phyloP scores from a whole-genome alignment of 2,888 invertebrate species.

The Troides helena region DNA sequence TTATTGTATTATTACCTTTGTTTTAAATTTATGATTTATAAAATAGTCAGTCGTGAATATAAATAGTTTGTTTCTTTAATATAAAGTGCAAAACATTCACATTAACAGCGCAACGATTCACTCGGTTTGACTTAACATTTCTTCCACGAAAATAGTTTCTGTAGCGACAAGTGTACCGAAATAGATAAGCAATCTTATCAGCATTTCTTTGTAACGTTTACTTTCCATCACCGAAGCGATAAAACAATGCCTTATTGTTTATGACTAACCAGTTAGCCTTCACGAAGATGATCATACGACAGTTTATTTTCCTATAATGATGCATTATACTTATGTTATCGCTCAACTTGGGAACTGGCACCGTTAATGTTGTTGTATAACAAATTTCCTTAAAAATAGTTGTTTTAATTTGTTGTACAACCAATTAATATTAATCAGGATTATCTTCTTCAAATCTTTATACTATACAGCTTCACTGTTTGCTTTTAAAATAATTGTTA shows the following conservation, averaged over 20 bases:
- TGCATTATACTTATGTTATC: background rate
- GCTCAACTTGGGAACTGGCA: background rate
- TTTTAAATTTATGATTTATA: background rate
- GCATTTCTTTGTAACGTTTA: constrained; percentile 49
- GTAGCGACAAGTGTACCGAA: constrained; percentile 39
- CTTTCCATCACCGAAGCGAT: constrained; percentile 49
- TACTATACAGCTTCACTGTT: no score
- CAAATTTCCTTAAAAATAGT: no score
- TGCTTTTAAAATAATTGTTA: no score
- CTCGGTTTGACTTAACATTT: background rate
- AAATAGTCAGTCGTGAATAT: background rate
- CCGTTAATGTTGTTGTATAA: no score
- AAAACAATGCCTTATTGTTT: constrained; percentile 65
- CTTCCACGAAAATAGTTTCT: constrained; percentile 12
- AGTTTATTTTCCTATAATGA: background rate
- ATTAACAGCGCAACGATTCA: background rate
- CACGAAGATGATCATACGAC: background rate
- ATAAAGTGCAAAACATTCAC: no score
- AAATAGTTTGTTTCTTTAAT: background rate
- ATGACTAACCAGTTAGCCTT: constrained; percentile 18
- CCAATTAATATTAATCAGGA: no score
- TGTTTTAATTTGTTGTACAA: no score
- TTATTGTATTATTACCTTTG: no score
- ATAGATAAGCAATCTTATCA: constrained; percentile 60
- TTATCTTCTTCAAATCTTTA: no score